phyloP scores from a whole-genome alignment of 2,888 invertebrate species.

The Oligia latruncula region DNA sequence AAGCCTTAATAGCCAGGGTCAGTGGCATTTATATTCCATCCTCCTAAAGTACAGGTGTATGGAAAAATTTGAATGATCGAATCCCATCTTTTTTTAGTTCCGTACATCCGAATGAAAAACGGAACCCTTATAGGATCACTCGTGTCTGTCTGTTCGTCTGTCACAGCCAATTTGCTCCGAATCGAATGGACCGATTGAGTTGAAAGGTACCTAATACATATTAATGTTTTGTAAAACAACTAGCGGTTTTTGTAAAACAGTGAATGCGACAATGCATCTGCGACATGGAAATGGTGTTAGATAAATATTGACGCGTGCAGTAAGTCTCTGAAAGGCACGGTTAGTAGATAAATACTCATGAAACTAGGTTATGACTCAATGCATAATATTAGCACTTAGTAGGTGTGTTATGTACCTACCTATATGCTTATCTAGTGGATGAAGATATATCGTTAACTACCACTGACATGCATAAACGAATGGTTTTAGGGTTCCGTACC shows the following conservation, averaged over 20 bases:
- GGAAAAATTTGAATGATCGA: not conserved
- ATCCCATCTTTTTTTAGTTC: too few species aligned
- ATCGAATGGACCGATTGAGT: too few species aligned
- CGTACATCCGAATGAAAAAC: too few species aligned
- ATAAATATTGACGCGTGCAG: constrained; percentile 10
- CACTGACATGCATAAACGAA: not conserved
- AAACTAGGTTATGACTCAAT: constrained; percentile 9
- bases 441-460: not conserved
- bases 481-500: not conserved
- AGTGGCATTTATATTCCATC: not conserved
- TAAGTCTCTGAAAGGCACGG: not conserved
- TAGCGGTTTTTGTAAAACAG: too few species aligned
- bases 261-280: not conserved
- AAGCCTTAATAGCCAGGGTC: not conserved
- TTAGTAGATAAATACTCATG: constrained; percentile 21
- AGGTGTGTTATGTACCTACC: not conserved
- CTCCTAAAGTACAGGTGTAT: not conserved
- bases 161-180: too few species aligned
- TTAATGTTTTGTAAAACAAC: too few species aligned
- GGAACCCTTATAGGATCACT: too few species aligned
- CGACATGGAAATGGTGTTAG: not conserved
- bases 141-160: too few species aligned
- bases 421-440: constrained; percentile 7
- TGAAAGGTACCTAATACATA: too few species aligned
- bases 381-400: not conserved